phyloP scores from a whole-genome alignment of 1,140 invertebrate species.

The Papilio helenus region DNA sequence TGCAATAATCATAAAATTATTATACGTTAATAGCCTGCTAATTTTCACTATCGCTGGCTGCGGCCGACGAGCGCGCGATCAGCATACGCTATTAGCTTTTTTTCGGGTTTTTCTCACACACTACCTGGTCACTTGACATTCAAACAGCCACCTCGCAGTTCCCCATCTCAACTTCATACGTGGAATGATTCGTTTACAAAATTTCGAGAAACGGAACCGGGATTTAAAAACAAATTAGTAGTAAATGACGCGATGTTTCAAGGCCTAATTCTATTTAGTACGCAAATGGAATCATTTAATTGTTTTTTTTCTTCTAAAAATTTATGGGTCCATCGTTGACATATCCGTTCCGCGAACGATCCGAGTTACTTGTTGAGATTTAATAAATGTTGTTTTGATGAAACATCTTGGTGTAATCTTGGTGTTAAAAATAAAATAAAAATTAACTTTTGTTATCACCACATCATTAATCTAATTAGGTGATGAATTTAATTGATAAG shows the following conservation, averaged over 20 bases:
- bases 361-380: slow-evolving; percentile 18
- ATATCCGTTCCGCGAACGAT: slow-evolving; percentile 36
- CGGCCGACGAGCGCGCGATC: slow-evolving; percentile 48
- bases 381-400: neutral
- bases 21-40: slow-evolving; percentile 42
- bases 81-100: slow-evolving; percentile 55
- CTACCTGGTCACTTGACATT: slow-evolving; percentile 58
- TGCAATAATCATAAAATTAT: slow-evolving; percentile 27
- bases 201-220: slow-evolving; percentile 66
- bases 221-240: slow-evolving; percentile 59
- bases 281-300: slow-evolving; percentile 59
- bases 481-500: neutral
- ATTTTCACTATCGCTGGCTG: slow-evolving; percentile 55
- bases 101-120: slow-evolving; percentile 67
- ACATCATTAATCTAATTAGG: neutral
- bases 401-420: slow-evolving; percentile 11
- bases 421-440: neutral
- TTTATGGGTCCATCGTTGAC: slow-evolving; percentile 40
- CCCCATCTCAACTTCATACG: slow-evolving; percentile 59
- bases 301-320: slow-evolving; percentile 55
- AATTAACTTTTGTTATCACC: neutral
- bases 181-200: slow-evolving; percentile 56
- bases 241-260: slow-evolving; percentile 56
- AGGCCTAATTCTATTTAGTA: slow-evolving; percentile 58
- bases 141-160: slow-evolving; percentile 44